These are phyloP conservation scores for Temnothorax nylanderi DNA, from an alignment of 1,140 invertebrate genomes.

Conservation along the genomic window DNA sequence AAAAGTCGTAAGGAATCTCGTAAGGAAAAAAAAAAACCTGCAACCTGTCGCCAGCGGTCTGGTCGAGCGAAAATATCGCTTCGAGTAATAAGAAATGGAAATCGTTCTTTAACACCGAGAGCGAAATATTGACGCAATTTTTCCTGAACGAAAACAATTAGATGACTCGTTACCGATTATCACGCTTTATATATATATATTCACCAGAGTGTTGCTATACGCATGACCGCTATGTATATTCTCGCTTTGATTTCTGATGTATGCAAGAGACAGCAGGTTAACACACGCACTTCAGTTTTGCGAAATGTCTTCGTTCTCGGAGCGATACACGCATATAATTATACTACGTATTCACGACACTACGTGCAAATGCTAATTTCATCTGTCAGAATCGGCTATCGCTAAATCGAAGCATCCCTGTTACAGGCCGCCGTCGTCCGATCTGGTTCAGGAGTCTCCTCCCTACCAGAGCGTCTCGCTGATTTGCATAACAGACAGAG, in stretches of 20 bases:
- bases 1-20: not conserved
- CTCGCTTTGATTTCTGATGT: not conserved
- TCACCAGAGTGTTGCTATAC: not conserved
- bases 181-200: not conserved
- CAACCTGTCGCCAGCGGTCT: not conserved
- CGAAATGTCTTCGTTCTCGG: not conserved
- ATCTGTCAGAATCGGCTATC: not conserved
- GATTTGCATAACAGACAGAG: slow-evolving; percentile 66
- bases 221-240: not conserved
- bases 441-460: slow-evolving; percentile 23
- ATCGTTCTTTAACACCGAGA: not conserved
- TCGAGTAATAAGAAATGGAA: not conserved
- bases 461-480: not conserved
- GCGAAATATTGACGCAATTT: not conserved
- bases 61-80: not conserved
- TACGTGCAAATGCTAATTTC: not conserved
- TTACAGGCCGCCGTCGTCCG: not conserved
- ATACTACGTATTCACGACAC: not conserved
- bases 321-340: not conserved
- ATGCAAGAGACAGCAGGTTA: not conserved
- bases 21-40: not conserved
- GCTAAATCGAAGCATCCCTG: not conserved
- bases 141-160: not conserved
- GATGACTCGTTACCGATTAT: not conserved
- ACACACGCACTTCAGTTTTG: not conserved